A percentile compares a stretch with the other conserved stretches of the same genome.
Evolutionary conservation across 2,113 vertebrate species (phyloP).

Genomic region (Panthera uncia): DNA sequence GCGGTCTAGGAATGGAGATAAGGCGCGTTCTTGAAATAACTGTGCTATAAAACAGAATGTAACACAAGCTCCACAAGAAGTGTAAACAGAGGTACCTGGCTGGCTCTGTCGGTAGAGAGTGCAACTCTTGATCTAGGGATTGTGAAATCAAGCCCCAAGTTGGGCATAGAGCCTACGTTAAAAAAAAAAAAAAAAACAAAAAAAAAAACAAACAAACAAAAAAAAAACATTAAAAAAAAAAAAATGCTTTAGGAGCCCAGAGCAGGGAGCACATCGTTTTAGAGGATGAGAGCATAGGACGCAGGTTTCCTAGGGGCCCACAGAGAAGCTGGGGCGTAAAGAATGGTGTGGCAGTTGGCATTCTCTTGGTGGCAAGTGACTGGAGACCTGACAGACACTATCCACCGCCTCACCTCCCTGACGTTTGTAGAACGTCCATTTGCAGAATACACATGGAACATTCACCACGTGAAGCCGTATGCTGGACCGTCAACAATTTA

Average conservation of each 20-base stretch:
- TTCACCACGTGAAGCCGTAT: background rate
- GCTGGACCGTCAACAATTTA: background rate
- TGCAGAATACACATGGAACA: background rate
- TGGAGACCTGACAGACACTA: background rate
- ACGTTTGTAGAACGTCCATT: background rate
- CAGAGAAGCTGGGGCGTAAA: background rate
- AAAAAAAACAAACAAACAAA: background rate
- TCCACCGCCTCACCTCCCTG: background rate
- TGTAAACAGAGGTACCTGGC: background rate
- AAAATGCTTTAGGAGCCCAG: background rate
- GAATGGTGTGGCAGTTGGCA: background rate
- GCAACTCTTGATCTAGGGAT: background rate
- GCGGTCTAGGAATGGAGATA: background rate
- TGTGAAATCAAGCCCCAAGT: background rate
- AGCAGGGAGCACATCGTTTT: background rate
- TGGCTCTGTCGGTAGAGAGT: background rate
- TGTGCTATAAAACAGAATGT: background rate
- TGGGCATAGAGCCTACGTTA: background rate
- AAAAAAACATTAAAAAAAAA: background rate
- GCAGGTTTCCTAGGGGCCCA: background rate
- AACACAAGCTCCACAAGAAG: background rate
- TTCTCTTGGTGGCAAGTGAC: background rate
- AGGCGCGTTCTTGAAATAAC: background rate
- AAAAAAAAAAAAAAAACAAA: background rate
- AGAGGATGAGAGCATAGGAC: background rate